Percentiles rank a stretch among this genome's conserved stretches.
These are phyloP conservation scores for Ypsolopha sequella DNA, from an alignment of 2,888 invertebrate species.

Conservation along the genomic window DNA sequence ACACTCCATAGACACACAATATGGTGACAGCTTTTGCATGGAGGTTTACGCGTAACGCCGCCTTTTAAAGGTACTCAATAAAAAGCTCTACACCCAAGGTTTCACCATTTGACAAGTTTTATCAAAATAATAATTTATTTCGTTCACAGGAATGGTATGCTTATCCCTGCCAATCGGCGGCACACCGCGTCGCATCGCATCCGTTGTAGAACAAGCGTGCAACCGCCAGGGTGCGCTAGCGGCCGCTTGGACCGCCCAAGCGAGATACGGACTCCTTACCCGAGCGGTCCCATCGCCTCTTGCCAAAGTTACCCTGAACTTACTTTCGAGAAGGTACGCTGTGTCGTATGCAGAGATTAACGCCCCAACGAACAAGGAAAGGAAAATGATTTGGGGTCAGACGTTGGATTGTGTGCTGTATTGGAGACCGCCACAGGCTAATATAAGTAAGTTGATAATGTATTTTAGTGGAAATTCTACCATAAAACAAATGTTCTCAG, in stretches of 20 bases:
- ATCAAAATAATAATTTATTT: not conserved
- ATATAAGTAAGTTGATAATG: constrained; percentile 72
- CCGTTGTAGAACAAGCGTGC: constrained; percentile 39
- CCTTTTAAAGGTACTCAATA: too few relatives aligned
- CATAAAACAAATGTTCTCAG: not conserved
- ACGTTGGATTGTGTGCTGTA: constrained; percentile 74
- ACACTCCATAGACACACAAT: too few relatives aligned
- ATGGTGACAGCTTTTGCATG: too few relatives aligned
- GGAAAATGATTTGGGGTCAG: constrained; percentile 75
- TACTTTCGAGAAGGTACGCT: constrained; percentile 76
- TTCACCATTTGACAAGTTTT: constrained; percentile 16
- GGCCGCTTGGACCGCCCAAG: constrained; percentile 61
- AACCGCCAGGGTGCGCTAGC: constrained; percentile 62
- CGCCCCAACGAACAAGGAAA: constrained; percentile 37
- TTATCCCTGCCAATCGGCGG: constrained; percentile 72
- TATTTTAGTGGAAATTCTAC: not conserved
- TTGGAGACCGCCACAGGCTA: constrained; percentile 83
- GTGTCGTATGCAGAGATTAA: constrained; percentile 74
- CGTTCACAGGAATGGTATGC: constrained; percentile 72
- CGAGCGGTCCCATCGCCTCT: constrained; percentile 72
- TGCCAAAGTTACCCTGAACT: constrained; percentile 67
- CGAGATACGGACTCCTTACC: constrained; percentile 69
- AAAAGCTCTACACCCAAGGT: too few relatives aligned
- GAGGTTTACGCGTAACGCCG: too few relatives aligned
- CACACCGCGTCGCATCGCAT: constrained; percentile 44